phyloP scores from a whole-genome alignment of 2,113 vertebrate genomes.

The Caranx melampygus region DNA sequence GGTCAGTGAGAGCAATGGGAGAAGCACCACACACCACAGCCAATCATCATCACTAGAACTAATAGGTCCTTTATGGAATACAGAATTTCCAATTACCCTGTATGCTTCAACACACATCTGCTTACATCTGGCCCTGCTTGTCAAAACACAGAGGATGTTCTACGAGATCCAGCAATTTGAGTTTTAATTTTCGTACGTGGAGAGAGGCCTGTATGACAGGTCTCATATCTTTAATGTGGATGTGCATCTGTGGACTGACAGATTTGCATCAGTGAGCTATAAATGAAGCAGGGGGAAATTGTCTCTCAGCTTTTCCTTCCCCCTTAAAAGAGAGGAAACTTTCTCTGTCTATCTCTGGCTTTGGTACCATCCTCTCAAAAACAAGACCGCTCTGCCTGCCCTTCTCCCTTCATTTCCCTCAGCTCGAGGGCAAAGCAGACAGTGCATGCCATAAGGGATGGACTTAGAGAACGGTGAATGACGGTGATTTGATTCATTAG shows the following conservation, averaged over 20 bases:
- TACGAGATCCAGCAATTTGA: slow-evolving; percentile 15
- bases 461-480: slow-evolving; percentile 59
- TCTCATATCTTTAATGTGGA: background rate
- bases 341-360: background rate
- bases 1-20: slow-evolving; percentile 51
- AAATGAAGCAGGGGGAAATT: slow-evolving; percentile 17
- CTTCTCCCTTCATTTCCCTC: slow-evolving; percentile 52
- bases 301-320: background rate
- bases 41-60: slow-evolving; percentile 62
- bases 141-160: slow-evolving; percentile 57
- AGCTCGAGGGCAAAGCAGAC: slow-evolving; percentile 62
- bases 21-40: slow-evolving; percentile 25
- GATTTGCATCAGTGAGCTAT: slow-evolving; percentile 29
- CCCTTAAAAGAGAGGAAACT: slow-evolving; percentile 1
- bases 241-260: slow-evolving; percentile 21
- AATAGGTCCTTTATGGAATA: slow-evolving; percentile 72
- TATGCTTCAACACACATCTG: slow-evolving; percentile 60
- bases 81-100: slow-evolving; percentile 72
- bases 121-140: slow-evolving; percentile 37
- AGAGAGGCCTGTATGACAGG: background rate
- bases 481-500: slow-evolving; percentile 72
- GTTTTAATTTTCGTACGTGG: slow-evolving; percentile 28
- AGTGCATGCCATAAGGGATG: slow-evolving; percentile 57
- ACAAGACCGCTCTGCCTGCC: slow-evolving; percentile 26
- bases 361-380: slow-evolving; percentile 20